Evolutionary conservation across 1,140 invertebrate genomes (phyloP).

Genomic region (Drosophila athabasca): DNA sequence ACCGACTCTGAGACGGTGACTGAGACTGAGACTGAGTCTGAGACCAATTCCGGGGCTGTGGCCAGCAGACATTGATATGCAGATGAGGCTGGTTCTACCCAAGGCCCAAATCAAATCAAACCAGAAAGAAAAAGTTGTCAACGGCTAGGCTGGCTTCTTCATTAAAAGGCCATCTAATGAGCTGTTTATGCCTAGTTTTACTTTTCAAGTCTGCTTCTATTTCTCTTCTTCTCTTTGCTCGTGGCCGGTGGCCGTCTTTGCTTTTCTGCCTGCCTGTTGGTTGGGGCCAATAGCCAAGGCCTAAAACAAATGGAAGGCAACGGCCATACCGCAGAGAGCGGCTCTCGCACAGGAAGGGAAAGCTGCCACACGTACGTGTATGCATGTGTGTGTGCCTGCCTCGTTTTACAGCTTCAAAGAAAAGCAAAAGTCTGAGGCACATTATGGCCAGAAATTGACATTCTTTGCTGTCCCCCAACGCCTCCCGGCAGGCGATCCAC

Average conservation of each 20-base stretch:
- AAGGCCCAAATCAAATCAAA: constrained; percentile 7
- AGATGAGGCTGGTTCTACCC: constrained; percentile 67
- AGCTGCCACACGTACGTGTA: constrained; percentile 45
- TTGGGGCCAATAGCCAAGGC: constrained; percentile 49
- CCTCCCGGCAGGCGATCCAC: background rate
- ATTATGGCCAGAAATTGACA: constrained; percentile 81
- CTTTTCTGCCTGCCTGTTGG: constrained; percentile 1
- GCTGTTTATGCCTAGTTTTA: constrained; percentile 69
- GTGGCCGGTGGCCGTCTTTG: no score
- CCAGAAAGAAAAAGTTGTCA: constrained; percentile 74
- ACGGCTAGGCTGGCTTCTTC: constrained; percentile 14
- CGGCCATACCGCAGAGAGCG: constrained; percentile 31
- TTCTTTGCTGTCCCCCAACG: constrained; percentile 57
- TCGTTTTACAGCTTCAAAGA: constrained; percentile 80
- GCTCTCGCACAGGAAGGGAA: constrained; percentile 78
- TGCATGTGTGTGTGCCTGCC: constrained; percentile 34
- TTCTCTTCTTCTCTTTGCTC: constrained; percentile 29
- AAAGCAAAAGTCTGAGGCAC: constrained; percentile 78
- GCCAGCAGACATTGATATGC: constrained; percentile 50
- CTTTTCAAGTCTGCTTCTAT: constrained; percentile 51
- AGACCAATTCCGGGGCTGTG: constrained; percentile 19
- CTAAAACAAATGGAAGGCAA: constrained; percentile 38
- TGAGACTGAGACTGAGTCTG: background rate
- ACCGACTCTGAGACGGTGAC: no score
- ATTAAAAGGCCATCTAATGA: constrained; percentile 42